Evolutionary conservation across 2,113 vertebrate species (phyloP).

Genomic region (Chrysemys picta): DNA sequence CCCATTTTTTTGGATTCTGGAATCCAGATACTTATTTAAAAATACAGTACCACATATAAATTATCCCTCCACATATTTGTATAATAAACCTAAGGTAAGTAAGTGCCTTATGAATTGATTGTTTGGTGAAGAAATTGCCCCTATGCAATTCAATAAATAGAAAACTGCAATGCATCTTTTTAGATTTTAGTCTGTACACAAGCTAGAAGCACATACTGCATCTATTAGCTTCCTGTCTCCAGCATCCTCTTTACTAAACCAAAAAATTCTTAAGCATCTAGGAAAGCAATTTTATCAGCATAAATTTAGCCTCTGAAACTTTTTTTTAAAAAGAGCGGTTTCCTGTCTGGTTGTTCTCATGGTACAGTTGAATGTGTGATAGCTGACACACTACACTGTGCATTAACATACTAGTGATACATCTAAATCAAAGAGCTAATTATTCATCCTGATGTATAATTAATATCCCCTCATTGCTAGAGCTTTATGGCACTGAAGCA

Average conservation of each 20-base stretch:
- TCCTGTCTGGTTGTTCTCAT: not conserved
- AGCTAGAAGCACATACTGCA: not conserved
- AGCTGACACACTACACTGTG: not conserved
- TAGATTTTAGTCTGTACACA: not conserved
- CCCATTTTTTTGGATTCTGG: not conserved
- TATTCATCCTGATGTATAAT: not conserved
- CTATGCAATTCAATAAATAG: not conserved
- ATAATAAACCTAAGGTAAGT: not conserved
- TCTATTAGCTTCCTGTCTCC: not conserved
- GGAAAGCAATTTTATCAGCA: not conserved
- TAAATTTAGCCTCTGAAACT: not conserved
- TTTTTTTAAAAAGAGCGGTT: not conserved
- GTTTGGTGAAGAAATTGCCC: not conserved
- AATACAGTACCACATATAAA: not conserved
- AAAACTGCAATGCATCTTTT: not conserved
- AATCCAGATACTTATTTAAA: not conserved
- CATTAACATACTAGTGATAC: not conserved
- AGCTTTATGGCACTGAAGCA: not conserved
- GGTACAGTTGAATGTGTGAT: not conserved
- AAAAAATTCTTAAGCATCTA: not conserved
- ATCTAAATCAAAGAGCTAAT: not conserved
- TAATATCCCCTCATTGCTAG: not conserved
- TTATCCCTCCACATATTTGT: not conserved
- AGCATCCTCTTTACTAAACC: not conserved
- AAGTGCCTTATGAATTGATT: not conserved